A percentile compares a stretch with the other conserved stretches of the same genome.
phyloP scores from a whole-genome alignment of 2,113 vertebrate genomes.

The Misgurnus mizolepis region DNA sequence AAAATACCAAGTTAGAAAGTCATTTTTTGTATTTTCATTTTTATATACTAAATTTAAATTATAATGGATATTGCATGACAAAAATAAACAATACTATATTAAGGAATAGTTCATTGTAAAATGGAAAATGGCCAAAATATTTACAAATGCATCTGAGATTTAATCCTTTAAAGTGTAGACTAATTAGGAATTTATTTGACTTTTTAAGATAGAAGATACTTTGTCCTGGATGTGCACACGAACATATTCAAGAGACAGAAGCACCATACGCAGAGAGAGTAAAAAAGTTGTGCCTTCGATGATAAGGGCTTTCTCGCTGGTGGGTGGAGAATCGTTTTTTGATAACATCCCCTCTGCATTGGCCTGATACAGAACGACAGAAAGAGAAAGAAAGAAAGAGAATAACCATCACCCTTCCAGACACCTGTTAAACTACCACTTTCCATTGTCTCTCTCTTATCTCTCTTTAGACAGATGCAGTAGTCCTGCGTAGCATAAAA shows the following conservation, averaged over 20 bases:
- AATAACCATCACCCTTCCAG: conserved; percentile 44
- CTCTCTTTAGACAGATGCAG: conserved; percentile 1
- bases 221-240: neutral
- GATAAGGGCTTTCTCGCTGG: conserved; percentile 74
- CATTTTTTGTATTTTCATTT: too few species aligned
- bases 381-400: conserved; percentile 50
- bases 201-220: neutral
- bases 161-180: too few species aligned
- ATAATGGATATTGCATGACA: too few species aligned
- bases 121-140: too few species aligned
- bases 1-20: too few species aligned
- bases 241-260: conserved; percentile 20
- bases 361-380: conserved; percentile 67
- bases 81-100: too few species aligned
- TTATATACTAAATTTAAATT: too few species aligned
- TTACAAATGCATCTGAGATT: too few species aligned
- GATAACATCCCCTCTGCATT: conserved; percentile 69
- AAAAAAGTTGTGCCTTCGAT: conserved; percentile 58
- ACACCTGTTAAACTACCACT: conserved; percentile 33
- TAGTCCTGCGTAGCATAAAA: neutral
- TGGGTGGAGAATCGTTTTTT: conserved; percentile 69
- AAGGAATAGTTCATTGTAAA: too few species aligned
- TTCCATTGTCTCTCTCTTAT: conserved; percentile 1
- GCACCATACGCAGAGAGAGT: conserved; percentile 5
- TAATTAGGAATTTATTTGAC: too few species aligned